These are phyloP conservation scores for Brevimyrus niger DNA, from an alignment of 2,113 vertebrate genomes.

Conservation along the genomic window DNA sequence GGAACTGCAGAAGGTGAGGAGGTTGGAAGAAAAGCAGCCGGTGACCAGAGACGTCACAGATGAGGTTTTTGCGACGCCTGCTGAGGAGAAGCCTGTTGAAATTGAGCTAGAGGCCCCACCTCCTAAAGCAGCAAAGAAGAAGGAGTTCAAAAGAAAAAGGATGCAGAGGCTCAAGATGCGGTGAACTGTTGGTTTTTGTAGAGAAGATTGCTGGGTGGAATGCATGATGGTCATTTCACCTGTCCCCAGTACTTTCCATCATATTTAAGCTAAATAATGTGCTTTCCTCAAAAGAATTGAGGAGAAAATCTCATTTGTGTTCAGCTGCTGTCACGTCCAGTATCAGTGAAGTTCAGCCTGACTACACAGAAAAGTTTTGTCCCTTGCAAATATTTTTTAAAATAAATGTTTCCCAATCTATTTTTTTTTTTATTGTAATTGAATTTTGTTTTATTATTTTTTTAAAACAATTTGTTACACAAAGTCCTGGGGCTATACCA, in stretches of 20 bases:
- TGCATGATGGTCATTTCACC: background rate
- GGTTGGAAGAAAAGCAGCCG: constrained; percentile 55
- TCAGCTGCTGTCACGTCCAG: background rate
- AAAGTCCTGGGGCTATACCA: background rate
- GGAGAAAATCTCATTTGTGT: background rate
- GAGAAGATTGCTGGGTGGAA: background rate
- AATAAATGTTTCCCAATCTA: background rate
- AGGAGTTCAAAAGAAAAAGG: constrained; percentile 74
- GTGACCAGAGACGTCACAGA: constrained; percentile 72
- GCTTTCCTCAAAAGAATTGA: background rate
- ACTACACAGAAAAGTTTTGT: background rate
- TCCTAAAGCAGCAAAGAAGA: constrained; percentile 61
- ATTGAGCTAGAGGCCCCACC: constrained; percentile 68
- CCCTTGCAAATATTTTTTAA: background rate
- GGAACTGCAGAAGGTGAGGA: constrained; percentile 72
- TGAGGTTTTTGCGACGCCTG: constrained; percentile 75
- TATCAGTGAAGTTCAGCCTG: background rate
- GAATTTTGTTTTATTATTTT: background rate
- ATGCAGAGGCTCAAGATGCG: constrained; percentile 44
- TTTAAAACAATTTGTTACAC: background rate
- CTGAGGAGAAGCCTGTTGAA: constrained; percentile 64
- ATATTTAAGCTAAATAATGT: background rate
- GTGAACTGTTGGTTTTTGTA: background rate
- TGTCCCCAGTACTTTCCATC: background rate
- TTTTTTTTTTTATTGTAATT: no score